phyloP scores from a whole-genome alignment of 2,113 vertebrate genomes.

The Neolamprologus falcicula region DNA sequence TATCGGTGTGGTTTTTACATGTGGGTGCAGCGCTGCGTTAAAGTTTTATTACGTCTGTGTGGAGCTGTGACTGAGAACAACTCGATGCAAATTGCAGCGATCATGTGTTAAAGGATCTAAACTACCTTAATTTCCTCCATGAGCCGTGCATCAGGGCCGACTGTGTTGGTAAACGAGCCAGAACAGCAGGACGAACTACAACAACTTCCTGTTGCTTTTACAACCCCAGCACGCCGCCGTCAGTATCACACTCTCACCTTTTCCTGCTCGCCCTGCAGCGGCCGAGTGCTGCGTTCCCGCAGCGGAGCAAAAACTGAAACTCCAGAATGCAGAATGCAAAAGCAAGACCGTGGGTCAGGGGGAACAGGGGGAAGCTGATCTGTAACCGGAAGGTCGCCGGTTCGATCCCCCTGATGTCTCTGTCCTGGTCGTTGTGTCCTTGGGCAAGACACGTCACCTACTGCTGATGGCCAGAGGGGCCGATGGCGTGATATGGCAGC shows the following conservation, averaged over 20 bases:
- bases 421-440: background rate
- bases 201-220: background rate
- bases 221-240: background rate
- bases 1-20: background rate
- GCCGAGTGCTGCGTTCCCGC: rapidly evolving
- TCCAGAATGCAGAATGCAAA: background rate
- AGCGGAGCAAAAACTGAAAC: rapidly evolving
- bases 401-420: rapidly evolving
- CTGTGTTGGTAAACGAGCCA: background rate
- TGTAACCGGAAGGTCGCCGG: rapidly evolving
- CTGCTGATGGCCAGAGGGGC: rapidly evolving
- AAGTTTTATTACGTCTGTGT: rapidly evolving
- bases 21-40: rapidly evolving
- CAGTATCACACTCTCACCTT: background rate
- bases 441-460: rapidly evolving
- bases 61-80: background rate
- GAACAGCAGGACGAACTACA: background rate
- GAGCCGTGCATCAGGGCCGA: rapidly evolving
- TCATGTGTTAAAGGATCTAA: background rate
- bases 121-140: background rate
- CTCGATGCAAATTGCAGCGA: background rate
- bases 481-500: rapidly evolving
- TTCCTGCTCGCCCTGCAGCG: background rate
- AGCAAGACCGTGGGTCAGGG: rapidly evolving
- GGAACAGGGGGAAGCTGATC: rapidly evolving